Percentiles rank a stretch among this genome's conserved stretches.
Conservation (phyloP, 2,888 invertebrate species). For the Adela reaumurella region DNA sequence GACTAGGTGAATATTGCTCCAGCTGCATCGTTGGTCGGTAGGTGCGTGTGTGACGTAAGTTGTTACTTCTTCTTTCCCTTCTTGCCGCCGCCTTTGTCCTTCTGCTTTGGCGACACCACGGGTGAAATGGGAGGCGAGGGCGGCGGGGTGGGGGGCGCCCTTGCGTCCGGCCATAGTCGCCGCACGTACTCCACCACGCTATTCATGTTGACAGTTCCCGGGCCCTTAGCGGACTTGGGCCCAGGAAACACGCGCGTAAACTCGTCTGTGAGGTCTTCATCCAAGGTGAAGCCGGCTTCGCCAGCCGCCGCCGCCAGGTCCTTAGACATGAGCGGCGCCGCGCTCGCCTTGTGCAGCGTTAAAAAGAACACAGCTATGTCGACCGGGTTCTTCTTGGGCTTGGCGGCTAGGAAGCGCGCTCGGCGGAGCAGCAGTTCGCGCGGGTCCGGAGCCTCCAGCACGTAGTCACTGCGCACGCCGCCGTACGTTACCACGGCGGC, state of each 20-base stretch:
- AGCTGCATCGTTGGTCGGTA: no score
- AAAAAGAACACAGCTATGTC: constrained; percentile 19
- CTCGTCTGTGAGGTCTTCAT: background rate
- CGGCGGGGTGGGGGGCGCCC: background rate
- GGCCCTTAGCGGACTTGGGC: background rate
- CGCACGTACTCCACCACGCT: background rate
- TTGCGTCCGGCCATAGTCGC: background rate
- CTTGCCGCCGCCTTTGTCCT: background rate
- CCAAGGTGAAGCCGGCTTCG: background rate
- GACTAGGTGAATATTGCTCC: no score
- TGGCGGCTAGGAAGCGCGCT: constrained; percentile 23
- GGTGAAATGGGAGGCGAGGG: background rate
- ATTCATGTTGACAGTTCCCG: background rate
- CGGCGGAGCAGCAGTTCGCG: constrained; percentile 27
- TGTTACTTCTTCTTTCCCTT: no score
- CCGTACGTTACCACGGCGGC: constrained; percentile 24
- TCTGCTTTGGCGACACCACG: background rate
- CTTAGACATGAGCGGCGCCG: background rate
- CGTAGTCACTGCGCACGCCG: constrained; percentile 15
- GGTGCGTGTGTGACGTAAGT: no score
- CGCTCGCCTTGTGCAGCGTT: background rate
- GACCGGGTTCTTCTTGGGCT: constrained; percentile 18
- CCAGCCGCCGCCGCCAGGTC: background rate
- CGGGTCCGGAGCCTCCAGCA: constrained; percentile 18
- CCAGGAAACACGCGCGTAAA: background rate